These are phyloP conservation scores for Halichoerus grypus DNA, from an alignment of 2,113 vertebrate genomes.

Conservation along the genomic window DNA sequence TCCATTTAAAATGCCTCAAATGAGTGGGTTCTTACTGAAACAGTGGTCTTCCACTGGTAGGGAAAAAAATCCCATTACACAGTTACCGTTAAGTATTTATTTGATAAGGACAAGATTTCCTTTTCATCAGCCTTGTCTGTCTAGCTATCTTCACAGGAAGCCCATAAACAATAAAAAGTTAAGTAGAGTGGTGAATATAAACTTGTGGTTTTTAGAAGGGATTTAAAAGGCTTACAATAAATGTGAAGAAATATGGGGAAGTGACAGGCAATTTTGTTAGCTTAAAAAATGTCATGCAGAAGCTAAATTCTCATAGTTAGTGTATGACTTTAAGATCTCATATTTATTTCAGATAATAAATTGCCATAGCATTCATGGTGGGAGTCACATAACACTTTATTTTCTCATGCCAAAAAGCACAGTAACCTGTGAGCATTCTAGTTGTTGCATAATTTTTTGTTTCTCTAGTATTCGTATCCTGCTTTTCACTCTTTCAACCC, in stretches of 20 bases:
- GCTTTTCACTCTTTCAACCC: background rate
- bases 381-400: background rate
- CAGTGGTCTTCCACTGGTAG: slow-evolving; percentile 34
- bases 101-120: slow-evolving; percentile 54
- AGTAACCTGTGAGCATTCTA: background rate
- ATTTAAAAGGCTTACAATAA: slow-evolving; percentile 60
- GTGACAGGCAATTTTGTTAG: slow-evolving; percentile 31
- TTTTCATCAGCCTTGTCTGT: slow-evolving; percentile 57
- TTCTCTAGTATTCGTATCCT: background rate
- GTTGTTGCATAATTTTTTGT: background rate
- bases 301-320: slow-evolving; percentile 38
- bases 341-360: slow-evolving; percentile 57
- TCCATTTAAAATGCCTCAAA: slow-evolving; percentile 46
- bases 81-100: slow-evolving; percentile 54
- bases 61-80: slow-evolving; percentile 50
- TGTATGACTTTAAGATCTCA: background rate
- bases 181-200: slow-evolving; percentile 22
- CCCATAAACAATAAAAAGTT: background rate
- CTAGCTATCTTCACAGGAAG: background rate
- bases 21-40: slow-evolving; percentile 66
- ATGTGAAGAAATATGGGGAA: slow-evolving; percentile 40
- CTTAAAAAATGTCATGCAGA: slow-evolving; percentile 36
- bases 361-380: background rate
- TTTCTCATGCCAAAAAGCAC: background rate
- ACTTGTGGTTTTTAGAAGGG: slow-evolving; percentile 58